Base-by-base conservation (phyloP, 2,113 vertebrate genomes). In the Mionectes macconnelli region DNA sequence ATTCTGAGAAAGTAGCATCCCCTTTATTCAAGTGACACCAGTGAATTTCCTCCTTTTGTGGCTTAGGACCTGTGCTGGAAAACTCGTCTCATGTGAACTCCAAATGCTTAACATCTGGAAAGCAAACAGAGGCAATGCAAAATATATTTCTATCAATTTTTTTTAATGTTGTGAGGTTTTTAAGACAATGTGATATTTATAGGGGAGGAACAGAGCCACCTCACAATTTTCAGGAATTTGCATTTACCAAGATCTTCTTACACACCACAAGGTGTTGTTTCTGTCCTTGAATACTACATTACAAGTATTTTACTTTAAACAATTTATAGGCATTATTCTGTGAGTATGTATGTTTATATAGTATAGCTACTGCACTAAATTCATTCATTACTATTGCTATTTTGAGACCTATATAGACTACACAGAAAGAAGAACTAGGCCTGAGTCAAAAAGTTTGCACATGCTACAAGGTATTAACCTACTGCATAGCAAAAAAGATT, bases 121-220 rank as follows among this genome's bases (percentile, higher is more conserved):
- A 78, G 33, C 7, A 87, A 95, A 57, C 21, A 89, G 66, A 57
- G 2, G 11, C 10, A 75, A 53, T 20, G 7, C 14, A 67, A 75
- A 94, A 67, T 35, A 21, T 0, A 10, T 56, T 25, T 35, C 3
- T 22, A 10, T 20, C 5, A 17, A 12, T 35, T 24, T 18, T 53
- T 68, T 90, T 19, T 4, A 50, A 50, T 0, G 0, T 3, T 78
- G 6, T 20, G 7, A 1, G 0, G 2, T 21, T 89, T 84, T 66
- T 40, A 70, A 47, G 8, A 3, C 12, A 69, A 24, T 30, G 8
- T 45, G 25, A 35, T 30, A 2, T 63, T 59, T 75, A 18, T 12
- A 75, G 3, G 6, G 6, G 12, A 79, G 44, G 17, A 86, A n/a
- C 6, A 66, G 59, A 89, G 64, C 0, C 1, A 67, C 23, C 21